Conservation (phyloP, 2,888 invertebrate species). For the Melinopterus prodromus region DNA sequence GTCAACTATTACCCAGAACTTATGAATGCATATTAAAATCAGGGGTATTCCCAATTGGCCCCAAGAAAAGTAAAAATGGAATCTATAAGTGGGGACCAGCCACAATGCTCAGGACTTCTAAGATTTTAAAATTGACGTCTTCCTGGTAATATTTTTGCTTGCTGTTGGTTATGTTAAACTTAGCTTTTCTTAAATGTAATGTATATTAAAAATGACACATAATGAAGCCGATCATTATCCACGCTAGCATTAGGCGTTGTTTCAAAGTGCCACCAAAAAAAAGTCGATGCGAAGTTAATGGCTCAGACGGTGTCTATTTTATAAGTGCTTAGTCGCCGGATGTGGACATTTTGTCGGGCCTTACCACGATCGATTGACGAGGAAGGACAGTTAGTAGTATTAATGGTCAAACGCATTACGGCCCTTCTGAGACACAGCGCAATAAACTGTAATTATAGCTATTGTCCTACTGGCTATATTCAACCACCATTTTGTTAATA, state of each 20-base stretch:
- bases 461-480: not conserved
- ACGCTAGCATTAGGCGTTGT: not conserved
- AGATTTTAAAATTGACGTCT: too few species aligned
- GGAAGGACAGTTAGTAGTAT: not conserved
- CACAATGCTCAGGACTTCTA: too few species aligned
- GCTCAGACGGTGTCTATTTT: not conserved
- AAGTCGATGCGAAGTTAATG: not conserved
- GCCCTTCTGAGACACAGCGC: not conserved
- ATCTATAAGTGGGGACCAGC: not conserved
- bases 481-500: not conserved
- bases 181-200: too few species aligned
- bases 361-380: not conserved
- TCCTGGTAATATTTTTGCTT: too few species aligned
- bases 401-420: conserved; percentile 4
- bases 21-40: not conserved
- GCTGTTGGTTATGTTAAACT: too few species aligned
- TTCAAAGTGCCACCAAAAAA: not conserved
- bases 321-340: not conserved
- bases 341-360: not conserved
- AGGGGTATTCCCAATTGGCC: not conserved
- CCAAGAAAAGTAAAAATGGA: not conserved
- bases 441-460: not conserved
- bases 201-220: not conserved
- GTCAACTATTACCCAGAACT: not conserved
- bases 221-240: not conserved